Percentiles rank a stretch among this genome's conserved stretches.
Conservation (phyloP, 2,797 vertebrate species). For the Chelonia mydas region DNA sequence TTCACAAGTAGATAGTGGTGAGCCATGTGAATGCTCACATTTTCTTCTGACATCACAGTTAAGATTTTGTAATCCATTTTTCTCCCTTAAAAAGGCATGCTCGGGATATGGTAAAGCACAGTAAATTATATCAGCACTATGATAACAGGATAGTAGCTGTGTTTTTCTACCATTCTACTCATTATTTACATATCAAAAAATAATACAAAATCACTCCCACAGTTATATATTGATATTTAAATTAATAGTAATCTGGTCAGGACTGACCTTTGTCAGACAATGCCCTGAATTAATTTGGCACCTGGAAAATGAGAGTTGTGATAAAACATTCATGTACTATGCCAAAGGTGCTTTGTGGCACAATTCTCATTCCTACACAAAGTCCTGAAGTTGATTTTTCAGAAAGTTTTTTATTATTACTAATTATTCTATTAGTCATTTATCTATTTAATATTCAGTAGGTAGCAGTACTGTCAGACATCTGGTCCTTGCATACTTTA, state of each 20-base stretch:
- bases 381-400: neutral
- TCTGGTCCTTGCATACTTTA: neutral
- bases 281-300: neutral
- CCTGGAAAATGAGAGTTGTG: constrained; percentile 31
- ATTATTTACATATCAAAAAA: neutral
- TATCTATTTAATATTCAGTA: neutral
- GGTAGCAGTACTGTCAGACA: neutral
- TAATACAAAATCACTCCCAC: neutral
- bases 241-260: neutral
- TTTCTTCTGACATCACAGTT: neutral
- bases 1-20: neutral
- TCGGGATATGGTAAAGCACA: rapidly evolving
- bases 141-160: neutral
- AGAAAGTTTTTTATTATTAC: neutral
- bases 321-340: neutral
- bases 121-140: neutral
- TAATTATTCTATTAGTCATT: neutral
- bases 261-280: neutral
- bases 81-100: neutral
- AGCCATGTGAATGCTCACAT: neutral
- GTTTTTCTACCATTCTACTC: neutral
- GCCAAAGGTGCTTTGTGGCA: neutral
- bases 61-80: neutral
- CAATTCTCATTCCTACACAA: neutral
- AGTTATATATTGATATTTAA: neutral